Evolutionary conservation across 2,797 vertebrate genomes (phyloP), one percentile per base, ranked within the genome.

Genomic region (Podarcis siculus): DNA sequence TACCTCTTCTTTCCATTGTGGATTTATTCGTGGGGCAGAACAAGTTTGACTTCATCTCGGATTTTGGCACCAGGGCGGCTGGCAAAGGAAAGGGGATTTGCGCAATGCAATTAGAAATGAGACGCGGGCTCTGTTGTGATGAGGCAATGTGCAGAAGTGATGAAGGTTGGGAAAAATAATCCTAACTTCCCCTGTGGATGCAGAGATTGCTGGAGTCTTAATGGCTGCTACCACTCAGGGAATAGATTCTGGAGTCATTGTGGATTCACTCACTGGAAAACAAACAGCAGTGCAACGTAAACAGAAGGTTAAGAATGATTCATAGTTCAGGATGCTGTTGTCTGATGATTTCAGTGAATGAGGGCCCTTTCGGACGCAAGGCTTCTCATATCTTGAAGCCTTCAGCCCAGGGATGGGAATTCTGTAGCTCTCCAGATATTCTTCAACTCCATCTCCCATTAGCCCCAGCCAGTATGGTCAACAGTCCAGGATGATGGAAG

Each of bases 251-350:
- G 69, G 25, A 67, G 45, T 55, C 21, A 55, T 83, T 77, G 35
- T 83, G 87, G 82, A 84, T 79, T 79, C 25, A 39, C 45, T 84
- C 49, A 17, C 42, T 58, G 77, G 86, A 88, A 88, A 88, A 78
- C 73, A 82, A 83, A 82, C 35, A 84, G 5, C 35, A 10, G 3
- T 42, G 49, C 82, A 71, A 25, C 78, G 81, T 79, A 83, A 88
- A 88, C 64, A 83, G 45, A 78, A 79, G 85, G 30, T 45, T 79
- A 67, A n/a, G 61, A 25, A 58, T 37, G n/a, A 77, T 27, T 67
- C 42, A 67, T 55, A 25, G 25, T 55, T 79, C 66, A 45, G 66
- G 79, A 35, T 27, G 23, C 45, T 61, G 35, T 42, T 61, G 7
- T 7, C 30, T 84, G 32, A 61, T 78, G 9, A 35, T 79, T 27